Conservation (phyloP, 2,888 invertebrate species). For the Hesperia comma region DNA sequence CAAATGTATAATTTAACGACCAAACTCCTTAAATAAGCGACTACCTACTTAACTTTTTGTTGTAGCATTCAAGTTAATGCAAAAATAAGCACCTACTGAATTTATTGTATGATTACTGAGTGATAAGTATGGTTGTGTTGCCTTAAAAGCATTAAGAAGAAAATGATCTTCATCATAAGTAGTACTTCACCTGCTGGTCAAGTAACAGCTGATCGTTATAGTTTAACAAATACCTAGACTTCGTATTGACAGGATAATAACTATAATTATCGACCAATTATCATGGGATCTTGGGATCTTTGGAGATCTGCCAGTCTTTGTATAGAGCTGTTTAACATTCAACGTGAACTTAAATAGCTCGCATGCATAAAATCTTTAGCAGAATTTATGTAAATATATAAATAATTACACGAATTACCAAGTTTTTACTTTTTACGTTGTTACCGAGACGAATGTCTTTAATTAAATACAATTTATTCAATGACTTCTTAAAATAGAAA, state of each 20-base stretch:
- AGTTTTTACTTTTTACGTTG: background rate
- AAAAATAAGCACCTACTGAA: no score
- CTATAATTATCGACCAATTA: conserved; percentile 38
- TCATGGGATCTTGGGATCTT: conserved; percentile 10
- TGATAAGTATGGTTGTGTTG: background rate
- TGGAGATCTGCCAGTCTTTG: conserved; percentile 1
- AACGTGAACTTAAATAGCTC: background rate
- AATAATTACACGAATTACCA: background rate
- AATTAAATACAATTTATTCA: background rate
- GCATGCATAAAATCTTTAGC: background rate
- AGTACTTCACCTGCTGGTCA: conserved; percentile 42
- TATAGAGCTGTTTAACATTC: conserved; percentile 19
- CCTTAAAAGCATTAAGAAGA: conserved; percentile 14
- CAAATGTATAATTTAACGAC: no score
- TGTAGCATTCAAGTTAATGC: no score
- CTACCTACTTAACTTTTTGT: no score
- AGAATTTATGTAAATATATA: background rate
- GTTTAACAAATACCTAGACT: conserved; percentile 38
- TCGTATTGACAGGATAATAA: conserved; percentile 49
- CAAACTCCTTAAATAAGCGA: no score
- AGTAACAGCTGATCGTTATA: conserved; percentile 42
- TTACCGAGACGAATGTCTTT: background rate
- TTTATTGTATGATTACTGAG: background rate
- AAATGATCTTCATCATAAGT: conserved; percentile 21
- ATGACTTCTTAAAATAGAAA: background rate